Evolutionary conservation across 2,888 invertebrate species (phyloP), one percentile per base, ranked within the genome.

Genomic region (Acrobasis consociella): DNA sequence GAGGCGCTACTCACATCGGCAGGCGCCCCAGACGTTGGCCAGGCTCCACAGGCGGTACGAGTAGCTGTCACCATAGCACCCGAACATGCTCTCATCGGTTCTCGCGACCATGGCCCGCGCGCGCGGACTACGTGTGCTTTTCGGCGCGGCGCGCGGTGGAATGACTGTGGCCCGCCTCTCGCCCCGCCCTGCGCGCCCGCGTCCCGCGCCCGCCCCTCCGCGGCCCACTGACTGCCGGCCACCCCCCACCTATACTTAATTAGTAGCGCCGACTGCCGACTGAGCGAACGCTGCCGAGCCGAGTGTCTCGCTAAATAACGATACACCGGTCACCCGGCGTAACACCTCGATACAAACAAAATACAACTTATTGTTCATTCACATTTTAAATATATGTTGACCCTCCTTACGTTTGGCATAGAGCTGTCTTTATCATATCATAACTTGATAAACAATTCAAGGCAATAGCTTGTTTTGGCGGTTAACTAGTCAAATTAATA

Each of bases 31-130:
- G 81, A 95, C 95, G 93, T 95, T 95, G 93, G 95, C 95, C 90
- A 95, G 93, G 93, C 95, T 95, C 95, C 95, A 95, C 89, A 95
- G 94, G 88, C 95, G 94, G 93, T 95, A 95, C 87, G 95, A 95
- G 93, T 95, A 95, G 93, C 95, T 95, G 93, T 95, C 95, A 90
- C 91, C 91, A 93, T 94, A 95, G 93, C 94, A 94, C 86, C 94
- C 94, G 94, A 94, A 95, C 95, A 95, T 95, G 93, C 94, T 95
- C 93, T 93, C 95, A 94, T 94, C 94, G 93, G 95, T 95, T 94
- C 95, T 95, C 94, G 96, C 96, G 95, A 96, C 96, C 95, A 95
- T 95, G 94, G 94, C 95, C 95, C 95, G 94, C 93, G 89, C 91
- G 90, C 88, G 86, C 86, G 85, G 85, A 79, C 82, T 68, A 83